Evolutionary conservation across 2,113 vertebrate species (phyloP), one percentile per base, ranked within the genome.

Genomic region (Cryptotis parvus): DNA sequence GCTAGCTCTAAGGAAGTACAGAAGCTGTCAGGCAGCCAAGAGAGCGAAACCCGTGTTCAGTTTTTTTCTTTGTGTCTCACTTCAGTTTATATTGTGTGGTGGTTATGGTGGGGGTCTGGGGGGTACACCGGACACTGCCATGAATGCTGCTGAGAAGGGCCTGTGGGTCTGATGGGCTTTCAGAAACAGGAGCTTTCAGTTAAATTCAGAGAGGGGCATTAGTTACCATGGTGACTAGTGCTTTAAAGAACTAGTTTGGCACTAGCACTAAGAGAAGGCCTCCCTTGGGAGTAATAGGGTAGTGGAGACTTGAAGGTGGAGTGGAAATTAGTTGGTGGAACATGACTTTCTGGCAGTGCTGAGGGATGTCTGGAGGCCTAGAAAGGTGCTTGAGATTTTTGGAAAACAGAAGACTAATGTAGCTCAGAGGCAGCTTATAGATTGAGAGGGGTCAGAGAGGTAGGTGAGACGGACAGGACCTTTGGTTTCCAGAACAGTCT

Each of bases 241-340:
- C 77, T 43, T 22, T 75, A 49, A 84, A 89, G 86, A 52, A 70
- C 26, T 31, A 49, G 63, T 33, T 69, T 35, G 73, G 55, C 29
- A 70, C 27, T 52, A 15, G 58, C 16, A 24, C 80, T 91, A 65
- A 61, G 73, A 75, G 45, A 10, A 49, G 41, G 49, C 58, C 63
- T 91, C 68, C 31, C 39, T 76, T 77, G 74, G 88, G 68, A 91
- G 81, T 74, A 89, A 73, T 31, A 24, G 41, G 69, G 84, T 52
- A 49, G 16, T 45, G 49, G 35, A 90, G 84, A 91, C 85, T 89
- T 43, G 31, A 78, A 87, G 77, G 31, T 76, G 61, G n/a, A 78
- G 11, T 87, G 77, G 90, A 94, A 94, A 90, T 91, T 69, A 78
- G 93, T 78, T 93, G 74, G 91, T 84, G 78, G 45, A 89, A 49